Conservation (phyloP, 2,797 vertebrate genomes). For the Distichodus sexfasciatus region DNA sequence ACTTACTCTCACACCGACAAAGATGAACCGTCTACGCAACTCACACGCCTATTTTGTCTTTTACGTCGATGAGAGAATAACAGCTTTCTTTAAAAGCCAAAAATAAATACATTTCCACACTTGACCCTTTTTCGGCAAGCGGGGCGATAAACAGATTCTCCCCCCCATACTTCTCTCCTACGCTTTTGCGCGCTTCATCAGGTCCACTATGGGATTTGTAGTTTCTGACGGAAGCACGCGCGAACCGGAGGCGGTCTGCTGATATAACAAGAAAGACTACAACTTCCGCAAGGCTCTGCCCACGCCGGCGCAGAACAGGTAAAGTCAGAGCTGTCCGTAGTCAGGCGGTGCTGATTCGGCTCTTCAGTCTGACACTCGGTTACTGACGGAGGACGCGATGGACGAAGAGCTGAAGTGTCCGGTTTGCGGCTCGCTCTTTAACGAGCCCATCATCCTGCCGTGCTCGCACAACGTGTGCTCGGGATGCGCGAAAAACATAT, state of each 20-base stretch:
- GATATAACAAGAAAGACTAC: slow-evolving; percentile 24
- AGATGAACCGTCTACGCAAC: slow-evolving; percentile 7
- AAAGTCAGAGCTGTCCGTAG: slow-evolving; percentile 69
- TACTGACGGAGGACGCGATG: slow-evolving; percentile 72
- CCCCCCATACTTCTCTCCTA: not conserved
- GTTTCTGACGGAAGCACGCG: slow-evolving; percentile 26
- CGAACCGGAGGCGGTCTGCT: not conserved
- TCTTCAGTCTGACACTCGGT: slow-evolving; percentile 37
- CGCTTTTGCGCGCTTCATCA: slow-evolving; percentile 2
- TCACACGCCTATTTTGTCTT: not conserved
- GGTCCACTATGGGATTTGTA: slow-evolving; percentile 47
- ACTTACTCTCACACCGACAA: not conserved
- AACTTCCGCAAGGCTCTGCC: slow-evolving; percentile 12
- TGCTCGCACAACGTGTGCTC: slow-evolving; percentile 96
- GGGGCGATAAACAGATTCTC: slow-evolving; percentile 27
- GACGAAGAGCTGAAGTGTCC: slow-evolving; percentile 98
- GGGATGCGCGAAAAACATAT: slow-evolving; percentile 90
- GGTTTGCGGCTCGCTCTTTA: slow-evolving; percentile 91
- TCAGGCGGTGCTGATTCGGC: slow-evolving; percentile 66
- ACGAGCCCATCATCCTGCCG: slow-evolving; percentile 90
- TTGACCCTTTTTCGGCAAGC: slow-evolving; percentile 2
- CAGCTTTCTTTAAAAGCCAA: slow-evolving; percentile 37
- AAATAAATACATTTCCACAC: not conserved
- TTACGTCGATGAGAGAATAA: slow-evolving; percentile 3
- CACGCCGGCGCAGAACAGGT: slow-evolving; percentile 61